Percentiles rank a stretch among this genome's conserved stretches.
Conservation (phyloP, 2,113 vertebrate genomes). For the Labeo rohita region DNA sequence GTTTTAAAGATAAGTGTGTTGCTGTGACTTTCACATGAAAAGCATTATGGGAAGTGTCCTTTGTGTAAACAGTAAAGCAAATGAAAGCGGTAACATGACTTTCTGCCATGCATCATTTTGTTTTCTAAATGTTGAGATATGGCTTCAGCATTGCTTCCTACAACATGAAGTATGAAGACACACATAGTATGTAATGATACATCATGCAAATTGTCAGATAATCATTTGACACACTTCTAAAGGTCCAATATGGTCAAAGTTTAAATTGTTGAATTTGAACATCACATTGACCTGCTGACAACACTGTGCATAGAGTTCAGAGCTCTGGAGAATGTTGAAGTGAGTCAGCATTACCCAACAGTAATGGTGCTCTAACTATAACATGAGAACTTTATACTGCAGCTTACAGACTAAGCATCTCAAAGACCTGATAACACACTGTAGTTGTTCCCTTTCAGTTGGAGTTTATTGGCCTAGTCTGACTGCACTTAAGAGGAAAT, state of each 20-base stretch:
- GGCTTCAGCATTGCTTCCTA: background rate
- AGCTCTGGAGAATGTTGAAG: background rate
- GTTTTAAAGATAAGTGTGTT: background rate
- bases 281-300: background rate
- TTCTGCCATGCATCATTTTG: no score
- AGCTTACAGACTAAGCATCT: background rate
- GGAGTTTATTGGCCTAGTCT: background rate
- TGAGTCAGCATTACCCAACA: background rate
- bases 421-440: background rate
- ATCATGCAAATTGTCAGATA: background rate
- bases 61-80: no score
- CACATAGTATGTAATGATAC: background rate
- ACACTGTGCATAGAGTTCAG: background rate
- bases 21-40: background rate
- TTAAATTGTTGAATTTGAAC: background rate
- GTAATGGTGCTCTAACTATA: background rate
- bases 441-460: background rate
- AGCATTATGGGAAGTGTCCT: background rate
- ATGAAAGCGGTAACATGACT: no score
- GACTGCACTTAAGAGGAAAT: slow-evolving; percentile 17
- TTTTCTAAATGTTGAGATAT: no score
- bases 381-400: background rate
- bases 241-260: background rate
- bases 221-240: slow-evolving; percentile 4
- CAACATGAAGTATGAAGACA: background rate